These are phyloP conservation scores for Brevimyrus niger DNA, from an alignment of 2,113 vertebrate genomes.

Conservation along the genomic window DNA sequence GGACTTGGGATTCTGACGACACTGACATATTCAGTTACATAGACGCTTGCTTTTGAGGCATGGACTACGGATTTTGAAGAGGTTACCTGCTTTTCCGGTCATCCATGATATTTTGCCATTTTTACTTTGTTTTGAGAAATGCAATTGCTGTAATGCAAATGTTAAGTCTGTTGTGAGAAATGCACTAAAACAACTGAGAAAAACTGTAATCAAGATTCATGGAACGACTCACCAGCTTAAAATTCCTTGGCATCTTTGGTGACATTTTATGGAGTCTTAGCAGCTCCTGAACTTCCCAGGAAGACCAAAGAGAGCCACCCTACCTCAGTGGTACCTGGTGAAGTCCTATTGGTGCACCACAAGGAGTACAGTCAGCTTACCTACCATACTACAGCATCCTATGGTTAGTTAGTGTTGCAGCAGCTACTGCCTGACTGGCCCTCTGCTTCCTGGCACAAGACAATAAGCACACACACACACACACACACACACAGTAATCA, in stretches of 20 bases:
- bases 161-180: too few relatives aligned
- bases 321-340: not conserved
- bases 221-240: not conserved
- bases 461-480: not conserved
- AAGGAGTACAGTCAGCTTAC: not conserved
- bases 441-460: not conserved
- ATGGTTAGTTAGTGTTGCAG: not conserved
- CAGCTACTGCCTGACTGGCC: not conserved
- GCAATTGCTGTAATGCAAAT: too few relatives aligned
- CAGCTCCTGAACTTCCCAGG: not conserved
- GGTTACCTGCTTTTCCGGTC: too few relatives aligned
- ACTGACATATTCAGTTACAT: too few relatives aligned
- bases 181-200: too few relatives aligned
- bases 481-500: not conserved
- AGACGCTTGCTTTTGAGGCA: too few relatives aligned
- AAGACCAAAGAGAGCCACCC: not conserved
- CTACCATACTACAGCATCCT: not conserved
- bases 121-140: too few relatives aligned
- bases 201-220: not conserved
- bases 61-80: too few relatives aligned
- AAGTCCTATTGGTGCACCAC: not conserved
- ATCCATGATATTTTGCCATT: too few relatives aligned
- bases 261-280: not conserved
- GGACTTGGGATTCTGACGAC: too few relatives aligned
- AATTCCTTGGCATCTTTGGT: not conserved